A percentile compares a stretch with the other conserved stretches of the same genome.
Evolutionary conservation across 2,113 vertebrate genomes (phyloP).

Genomic region (Motacilla alba): DNA sequence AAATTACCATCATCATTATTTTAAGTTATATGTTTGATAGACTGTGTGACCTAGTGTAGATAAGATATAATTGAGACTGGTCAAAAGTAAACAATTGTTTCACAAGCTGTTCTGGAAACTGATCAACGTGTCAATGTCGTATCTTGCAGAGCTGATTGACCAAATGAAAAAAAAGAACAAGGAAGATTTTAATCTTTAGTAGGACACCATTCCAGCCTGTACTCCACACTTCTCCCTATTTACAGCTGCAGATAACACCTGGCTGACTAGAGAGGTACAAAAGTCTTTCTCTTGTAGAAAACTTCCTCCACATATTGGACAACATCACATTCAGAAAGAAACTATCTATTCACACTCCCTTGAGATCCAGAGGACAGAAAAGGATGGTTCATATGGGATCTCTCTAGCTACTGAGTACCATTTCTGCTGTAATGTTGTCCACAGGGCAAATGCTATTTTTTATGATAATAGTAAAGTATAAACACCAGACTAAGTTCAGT

Average conservation of each 20-base stretch:
- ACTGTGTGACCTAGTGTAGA: neutral
- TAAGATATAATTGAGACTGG: neutral
- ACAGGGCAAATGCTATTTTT: neutral
- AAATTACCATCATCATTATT: constrained; percentile 3
- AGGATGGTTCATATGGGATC: neutral
- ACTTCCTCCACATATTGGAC: neutral
- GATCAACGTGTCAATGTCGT: neutral
- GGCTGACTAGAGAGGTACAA: neutral
- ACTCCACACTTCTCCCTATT: neutral
- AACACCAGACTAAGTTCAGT: neutral
- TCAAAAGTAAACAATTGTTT: neutral
- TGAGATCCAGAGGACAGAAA: neutral
- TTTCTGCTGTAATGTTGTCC: neutral
- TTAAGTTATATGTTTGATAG: neutral
- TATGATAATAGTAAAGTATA: neutral
- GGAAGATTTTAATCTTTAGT: neutral
- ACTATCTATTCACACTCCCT: neutral
- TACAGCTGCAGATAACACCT: neutral
- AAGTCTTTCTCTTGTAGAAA: neutral
- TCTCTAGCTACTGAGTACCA: neutral
- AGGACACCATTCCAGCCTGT: neutral
- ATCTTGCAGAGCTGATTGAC: neutral
- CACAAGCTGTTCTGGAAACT: neutral
- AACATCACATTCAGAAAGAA: neutral
- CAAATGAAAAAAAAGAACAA: neutral